Evolutionary conservation across 2,888 invertebrate species (phyloP), one percentile per base, ranked within the genome.

Genomic region (Smittia aterrima): DNA sequence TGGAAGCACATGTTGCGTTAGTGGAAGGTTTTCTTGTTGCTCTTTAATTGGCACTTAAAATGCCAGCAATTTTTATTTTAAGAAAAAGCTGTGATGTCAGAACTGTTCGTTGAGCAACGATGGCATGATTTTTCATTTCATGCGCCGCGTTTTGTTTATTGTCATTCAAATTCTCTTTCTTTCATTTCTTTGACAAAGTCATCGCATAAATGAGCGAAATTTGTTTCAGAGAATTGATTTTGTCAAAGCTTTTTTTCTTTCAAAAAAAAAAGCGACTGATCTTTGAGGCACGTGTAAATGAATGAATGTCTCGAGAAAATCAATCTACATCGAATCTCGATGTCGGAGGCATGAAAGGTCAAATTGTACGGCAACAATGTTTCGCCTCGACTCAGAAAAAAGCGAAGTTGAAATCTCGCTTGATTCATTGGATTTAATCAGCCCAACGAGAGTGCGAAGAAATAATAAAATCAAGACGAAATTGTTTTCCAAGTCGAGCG

Each of bases 291-390:
- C 66, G 66, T 66, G 66, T 66, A 40, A 66, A 66, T 16, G 22
- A 27, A 32, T 16, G 11, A n/a, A n/a, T n/a, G n/a, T n/a, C n/a
- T n/a, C n/a, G n/a, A n/a, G 22, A 32, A 66, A 66, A 66, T 66
- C 66, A 66, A 66, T 66, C 38, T 66, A n/a, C 38, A 66, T 16
- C n/a, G 53, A n/a, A n/a, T n/a, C 18, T 3, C 18, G 53, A 16
- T 4, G n/a, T n/a, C 11, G 20, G 32, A 66, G 66, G 66, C 66
- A 66, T 66, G 66, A 66, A 66, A 66, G 66, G 66, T 66, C 66
- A 66, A 38, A 66, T 40, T 20, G n/a, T 40, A 64, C 38, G 38
- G 66, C 20, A n/a, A 38, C 38, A 38, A 38, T 38, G 38, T 64
- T 27, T 64, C 24, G 20, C 1, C 6, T 66, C 20, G 66, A n/a